Evolutionary conservation across 2,797 vertebrate genomes (phyloP), one percentile per base, ranked within the genome.

Genomic region (Muscicapa comitata): DNA sequence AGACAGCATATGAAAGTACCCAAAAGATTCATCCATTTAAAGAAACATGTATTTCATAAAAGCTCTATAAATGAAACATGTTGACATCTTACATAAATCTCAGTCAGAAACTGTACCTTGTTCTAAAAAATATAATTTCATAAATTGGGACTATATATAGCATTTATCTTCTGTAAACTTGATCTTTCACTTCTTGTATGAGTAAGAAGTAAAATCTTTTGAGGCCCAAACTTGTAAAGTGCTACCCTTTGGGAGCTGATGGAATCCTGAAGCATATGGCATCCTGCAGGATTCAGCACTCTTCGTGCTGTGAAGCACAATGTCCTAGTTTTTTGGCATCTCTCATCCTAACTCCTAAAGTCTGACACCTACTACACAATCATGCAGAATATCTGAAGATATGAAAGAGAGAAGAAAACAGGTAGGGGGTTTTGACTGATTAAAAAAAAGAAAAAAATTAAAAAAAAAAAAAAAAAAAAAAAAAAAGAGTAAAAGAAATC

Each of bases 401-500:
- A 48, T 1, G 19, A 67, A 68, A 79, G 21, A 48, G 5, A 80
- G 23, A 54, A 57, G 35, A 70, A 31, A 54, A 16, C 17, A 20
- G 18, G 23, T 40, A 16, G 7, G 2, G 2, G 0, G 0, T 37
- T 80, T 43, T 57, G 15, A 25, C 8, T 12, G 20, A 81, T 31
- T 15, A 45, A 9, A 13, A 20, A n/a, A n/a, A 28, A 11, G n/a
- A n/a, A n/a, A n/a, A n/a, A n/a, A n/a, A n/a, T n/a, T n/a, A 50
- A 29, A 11, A 62, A 15, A 48, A 38, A 54, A 55, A 1, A 5
- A 9, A 54, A n/a, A 28, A 11, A 50, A 21, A 16, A 62, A 15
- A 53, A 38, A 54, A 55, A 1, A 5, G 3, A 80, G n/a, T 5
- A 38, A 84, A 86, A 78, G 25, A 59, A 63, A 40, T 50, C 10